Percentiles rank a stretch among this genome's conserved stretches.
phyloP scores from a whole-genome alignment of 2,113 vertebrate species.

The Mormyrus iriodes region DNA sequence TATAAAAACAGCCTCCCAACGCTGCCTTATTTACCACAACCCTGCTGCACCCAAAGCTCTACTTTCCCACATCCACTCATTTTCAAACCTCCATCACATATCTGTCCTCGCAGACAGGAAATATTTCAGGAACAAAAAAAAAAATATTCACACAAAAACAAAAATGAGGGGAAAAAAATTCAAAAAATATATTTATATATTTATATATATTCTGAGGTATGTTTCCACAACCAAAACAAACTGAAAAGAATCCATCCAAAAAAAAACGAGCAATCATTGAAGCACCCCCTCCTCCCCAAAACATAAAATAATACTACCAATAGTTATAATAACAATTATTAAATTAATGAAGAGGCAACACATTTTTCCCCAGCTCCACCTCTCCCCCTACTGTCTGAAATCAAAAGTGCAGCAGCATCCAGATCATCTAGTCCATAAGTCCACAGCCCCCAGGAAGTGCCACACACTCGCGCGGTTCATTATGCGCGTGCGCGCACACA shows the following conservation, averaged over 20 bases:
- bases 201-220: constrained; percentile 65
- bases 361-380: constrained; percentile 31
- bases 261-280: constrained; percentile 53
- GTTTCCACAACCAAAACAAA: constrained; percentile 55
- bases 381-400: constrained; percentile 28
- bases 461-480: constrained; percentile 35
- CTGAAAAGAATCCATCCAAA: constrained; percentile 34
- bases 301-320: constrained; percentile 48
- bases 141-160: constrained; percentile 30
- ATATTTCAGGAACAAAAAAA: constrained; percentile 22
- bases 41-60: neutral
- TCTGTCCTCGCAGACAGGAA: neutral
- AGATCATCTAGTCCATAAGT: neutral
- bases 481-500: neutral
- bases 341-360: constrained; percentile 39
- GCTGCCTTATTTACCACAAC: neutral
- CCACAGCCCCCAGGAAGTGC: constrained; percentile 30
- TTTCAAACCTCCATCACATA: neutral
- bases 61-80: constrained; percentile 3
- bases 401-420: constrained; percentile 16
- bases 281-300: constrained; percentile 44
- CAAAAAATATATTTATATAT: constrained; percentile 69
- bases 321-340: constrained; percentile 39
- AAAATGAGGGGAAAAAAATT: constrained; percentile 38
- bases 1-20: neutral